Evolutionary conservation across 2,888 invertebrate genomes (phyloP).

Genomic region (Eilema depressum): DNA sequence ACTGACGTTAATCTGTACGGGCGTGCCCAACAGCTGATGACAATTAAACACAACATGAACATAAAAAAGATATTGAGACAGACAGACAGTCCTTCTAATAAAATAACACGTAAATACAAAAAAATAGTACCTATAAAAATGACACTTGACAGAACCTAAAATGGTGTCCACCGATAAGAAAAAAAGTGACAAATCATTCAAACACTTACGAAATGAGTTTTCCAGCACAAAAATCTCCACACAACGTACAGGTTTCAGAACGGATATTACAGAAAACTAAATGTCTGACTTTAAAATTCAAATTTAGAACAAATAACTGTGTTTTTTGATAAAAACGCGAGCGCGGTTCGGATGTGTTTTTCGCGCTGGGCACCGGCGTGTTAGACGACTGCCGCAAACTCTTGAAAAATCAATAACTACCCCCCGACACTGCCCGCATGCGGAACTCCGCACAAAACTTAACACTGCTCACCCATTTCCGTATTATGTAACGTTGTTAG

Average conservation of each 20-base stretch:
- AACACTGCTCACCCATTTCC: constrained; percentile 84
- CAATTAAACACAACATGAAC: constrained; percentile 50
- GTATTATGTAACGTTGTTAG: constrained; percentile 78
- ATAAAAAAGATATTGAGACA: constrained; percentile 15
- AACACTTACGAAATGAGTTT: constrained; percentile 77
- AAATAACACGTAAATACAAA: constrained; percentile 42
- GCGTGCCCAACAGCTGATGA: constrained; percentile 73
- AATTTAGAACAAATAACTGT: constrained; percentile 66
- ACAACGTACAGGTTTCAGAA: constrained; percentile 55
- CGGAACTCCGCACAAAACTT: constrained; percentile 76
- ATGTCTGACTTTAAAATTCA: constrained; percentile 39
- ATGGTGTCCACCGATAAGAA: constrained; percentile 60
- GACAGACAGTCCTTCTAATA: constrained; percentile 29
- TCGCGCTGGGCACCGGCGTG: constrained; percentile 84
- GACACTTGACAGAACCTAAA: constrained; percentile 66
- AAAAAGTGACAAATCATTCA: constrained; percentile 56
- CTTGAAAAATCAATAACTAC: constrained; percentile 84
- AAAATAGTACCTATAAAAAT: constrained; percentile 50
- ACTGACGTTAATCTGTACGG: constrained; percentile 63
- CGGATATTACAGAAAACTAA: constrained; percentile 37
- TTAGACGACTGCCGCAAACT: constrained; percentile 84
- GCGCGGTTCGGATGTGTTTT: constrained; percentile 79
- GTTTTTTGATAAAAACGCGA: constrained; percentile 73
- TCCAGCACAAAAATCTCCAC: constrained; percentile 76
- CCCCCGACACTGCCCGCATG: constrained; percentile 77